Base-by-base conservation (phyloP, 1,140 invertebrate genomes). In the Ceratosolen solmsi region DNA sequence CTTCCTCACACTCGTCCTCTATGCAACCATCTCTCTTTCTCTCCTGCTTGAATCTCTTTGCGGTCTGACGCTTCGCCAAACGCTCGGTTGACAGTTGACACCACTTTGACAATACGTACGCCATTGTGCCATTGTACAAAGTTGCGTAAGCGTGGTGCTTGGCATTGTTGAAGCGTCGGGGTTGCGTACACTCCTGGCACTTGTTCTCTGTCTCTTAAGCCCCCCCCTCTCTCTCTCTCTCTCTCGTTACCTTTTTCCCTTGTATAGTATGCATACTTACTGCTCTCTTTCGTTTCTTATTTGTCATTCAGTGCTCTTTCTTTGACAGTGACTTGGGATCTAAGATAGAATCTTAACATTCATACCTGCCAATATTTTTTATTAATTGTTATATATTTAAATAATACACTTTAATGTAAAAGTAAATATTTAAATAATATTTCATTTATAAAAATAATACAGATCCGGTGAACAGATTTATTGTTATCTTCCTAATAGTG, bases 71-170 rank as follows among this genome's bases (percentile, higher is more conserved):
- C 86, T 84, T 85, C 84, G 84, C 65, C 80, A 1, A n/a, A 85
- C 84, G 88, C 85, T 84, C 87, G 86, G 87, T 90, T 88, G 89
- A 90, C 89, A 90, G 89, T 90, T 90, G 89, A 90, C 89, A 89
- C 87, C 86, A 81, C 86, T 89, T 89, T 90, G 88, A 89, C 88
- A 87, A 36, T 15, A 51, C 68, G 17, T 49, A 38, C 22, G 30
- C 86, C 82, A 85, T 87, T 87, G 84, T 86, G 80, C 87, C 85
- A 89, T 90, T 90, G 89, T 90, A 84, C 84, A 84, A 27, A 87
- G 63, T 60, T 84, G 85, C 83, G 85, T 84, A 82, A 88, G 87
- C 87, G 86, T 88, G 83, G 65, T 76, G 65, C 77, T 75, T 83
- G 80, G 70, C 83, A 86, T 87, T 88, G 86, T 87, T 86, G 83